Base-by-base conservation (phyloP, 2,797 vertebrate genomes). In the Pitangus sulphuratus region DNA sequence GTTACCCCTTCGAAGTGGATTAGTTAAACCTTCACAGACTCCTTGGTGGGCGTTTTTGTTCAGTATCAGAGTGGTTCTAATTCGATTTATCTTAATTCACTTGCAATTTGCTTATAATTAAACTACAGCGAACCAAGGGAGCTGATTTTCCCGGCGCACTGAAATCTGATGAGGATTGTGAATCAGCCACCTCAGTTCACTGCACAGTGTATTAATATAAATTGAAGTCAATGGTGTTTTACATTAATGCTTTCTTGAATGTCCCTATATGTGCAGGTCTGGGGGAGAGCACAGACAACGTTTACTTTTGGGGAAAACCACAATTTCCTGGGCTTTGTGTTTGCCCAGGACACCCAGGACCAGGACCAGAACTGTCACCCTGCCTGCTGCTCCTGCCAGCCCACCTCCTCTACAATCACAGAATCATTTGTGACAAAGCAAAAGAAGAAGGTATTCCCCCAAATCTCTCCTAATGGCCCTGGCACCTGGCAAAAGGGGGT, bases 401-500 rank as follows among this genome's bases (percentile, higher is more conserved):
- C 81, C 10, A 8, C 56, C 66, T 51, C 15, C 6, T 24, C 4
- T 15, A 16, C 64, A 25, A 1, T 4, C 19, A 12, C 44, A 58
- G 58, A 22, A 40, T 16, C 2, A 16, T 12, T 51, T 16, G 26
- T 11, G 89, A 84, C 91, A 89, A 97, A 96, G 94, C 66, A 84
- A 81, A 96, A 95, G 94, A 76, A 96, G 95, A 91, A 95, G 95
- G 96, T 93, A 87, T 96, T 91, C 95, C 87, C 79, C 86, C 12
- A 60, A 89, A 91, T 82, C 81, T 75, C 95, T 95, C 69, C 74
- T 89, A 66, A 82, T 47, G 96, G 94, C 93, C 95, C 95, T 65
- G 76, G 93, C 96, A 92, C 97, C 95, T 93, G 97, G 95, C 95
- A 88, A 94, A 95, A 97, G 92, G 95, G 89, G 97, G 97, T 96